These are phyloP conservation scores for Steinernema scapterisci DNA, from an alignment of 2,888 invertebrate genomes.

Conservation along the genomic window DNA sequence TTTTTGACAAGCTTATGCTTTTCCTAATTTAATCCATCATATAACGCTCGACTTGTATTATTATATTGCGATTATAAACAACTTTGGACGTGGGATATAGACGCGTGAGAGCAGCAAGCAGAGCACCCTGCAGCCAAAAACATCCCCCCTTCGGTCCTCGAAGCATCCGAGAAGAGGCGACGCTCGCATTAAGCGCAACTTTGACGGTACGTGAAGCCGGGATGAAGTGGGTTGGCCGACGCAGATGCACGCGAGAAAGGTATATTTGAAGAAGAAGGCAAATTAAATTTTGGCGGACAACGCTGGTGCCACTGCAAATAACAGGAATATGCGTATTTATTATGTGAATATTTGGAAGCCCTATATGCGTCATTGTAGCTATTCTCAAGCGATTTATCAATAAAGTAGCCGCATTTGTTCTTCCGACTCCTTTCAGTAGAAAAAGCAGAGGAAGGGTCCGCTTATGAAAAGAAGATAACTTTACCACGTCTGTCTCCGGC, in stretches of 20 bases:
- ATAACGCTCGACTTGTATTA: slow-evolving; percentile 31
- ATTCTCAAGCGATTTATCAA: slow-evolving; percentile 27
- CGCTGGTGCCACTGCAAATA: not conserved
- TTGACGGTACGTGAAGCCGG: not conserved
- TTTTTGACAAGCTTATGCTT: slow-evolving; percentile 30
- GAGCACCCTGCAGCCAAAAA: slow-evolving; percentile 6
- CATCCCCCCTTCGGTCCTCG: not conserved
- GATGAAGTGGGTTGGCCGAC: not conserved
- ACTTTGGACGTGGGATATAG: slow-evolving; percentile 28
- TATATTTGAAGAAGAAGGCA: no score
- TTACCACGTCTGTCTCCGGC: not conserved
- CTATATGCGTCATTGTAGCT: slow-evolving; percentile 12
- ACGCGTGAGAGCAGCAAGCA: slow-evolving; percentile 18
- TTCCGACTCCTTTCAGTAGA: not conserved
- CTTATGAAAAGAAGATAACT: not conserved
- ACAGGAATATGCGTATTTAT: slow-evolving; percentile 18
- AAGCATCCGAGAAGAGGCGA: not conserved
- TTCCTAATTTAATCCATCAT: slow-evolving; percentile 32
- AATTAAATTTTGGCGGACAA: not conserved
- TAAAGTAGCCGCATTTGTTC: slow-evolving; percentile 7
- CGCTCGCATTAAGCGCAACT: not conserved
- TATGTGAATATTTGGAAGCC: slow-evolving; percentile 26
- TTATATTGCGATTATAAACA: slow-evolving; percentile 33
- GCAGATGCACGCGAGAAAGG: not conserved
- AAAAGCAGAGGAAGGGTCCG: not conserved